Evolutionary conservation across 2,113 vertebrate genomes (phyloP).

Genomic region (Varanus salvator): DNA sequence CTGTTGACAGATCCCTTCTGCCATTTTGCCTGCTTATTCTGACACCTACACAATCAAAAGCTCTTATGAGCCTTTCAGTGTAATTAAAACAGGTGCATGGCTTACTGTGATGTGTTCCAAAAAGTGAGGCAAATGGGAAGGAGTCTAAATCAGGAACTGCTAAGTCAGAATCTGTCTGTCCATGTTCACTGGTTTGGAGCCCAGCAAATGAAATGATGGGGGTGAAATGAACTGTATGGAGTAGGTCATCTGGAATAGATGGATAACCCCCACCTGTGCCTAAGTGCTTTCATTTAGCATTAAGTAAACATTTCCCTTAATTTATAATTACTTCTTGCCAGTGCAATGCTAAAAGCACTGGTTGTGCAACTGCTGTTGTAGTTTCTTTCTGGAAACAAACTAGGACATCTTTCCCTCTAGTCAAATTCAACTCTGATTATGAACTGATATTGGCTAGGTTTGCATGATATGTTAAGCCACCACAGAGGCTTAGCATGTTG

Average conservation of each 20-base stretch:
- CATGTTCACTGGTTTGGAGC: constrained; percentile 21
- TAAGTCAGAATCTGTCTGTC: constrained; percentile 3
- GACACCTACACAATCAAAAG: constrained; percentile 52
- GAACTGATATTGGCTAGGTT: not conserved
- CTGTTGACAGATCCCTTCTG: constrained; percentile 62
- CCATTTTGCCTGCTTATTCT: constrained; percentile 49
- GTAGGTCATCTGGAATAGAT: constrained; percentile 14
- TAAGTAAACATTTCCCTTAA: not conserved
- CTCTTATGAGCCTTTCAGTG: constrained; percentile 46
- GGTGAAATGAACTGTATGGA: constrained; percentile 25
- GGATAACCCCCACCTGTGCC: not conserved
- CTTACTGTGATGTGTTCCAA: constrained; percentile 53
- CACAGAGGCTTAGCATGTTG: no score
- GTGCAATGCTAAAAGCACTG: not conserved
- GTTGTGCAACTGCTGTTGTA: constrained; percentile 1
- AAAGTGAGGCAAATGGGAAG: constrained; percentile 50
- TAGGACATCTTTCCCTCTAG: not conserved
- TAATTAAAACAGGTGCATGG: constrained; percentile 49
- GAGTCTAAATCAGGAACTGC: constrained; percentile 23
- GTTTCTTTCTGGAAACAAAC: not conserved
- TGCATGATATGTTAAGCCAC: no score
- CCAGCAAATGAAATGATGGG: constrained; percentile 23
- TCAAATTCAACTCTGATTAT: not conserved
- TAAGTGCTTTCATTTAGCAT: constrained; percentile 25
- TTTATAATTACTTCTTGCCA: not conserved